Base-by-base conservation (phyloP, 2,888 invertebrate species). In the Steinernema carpocapsae region DNA sequence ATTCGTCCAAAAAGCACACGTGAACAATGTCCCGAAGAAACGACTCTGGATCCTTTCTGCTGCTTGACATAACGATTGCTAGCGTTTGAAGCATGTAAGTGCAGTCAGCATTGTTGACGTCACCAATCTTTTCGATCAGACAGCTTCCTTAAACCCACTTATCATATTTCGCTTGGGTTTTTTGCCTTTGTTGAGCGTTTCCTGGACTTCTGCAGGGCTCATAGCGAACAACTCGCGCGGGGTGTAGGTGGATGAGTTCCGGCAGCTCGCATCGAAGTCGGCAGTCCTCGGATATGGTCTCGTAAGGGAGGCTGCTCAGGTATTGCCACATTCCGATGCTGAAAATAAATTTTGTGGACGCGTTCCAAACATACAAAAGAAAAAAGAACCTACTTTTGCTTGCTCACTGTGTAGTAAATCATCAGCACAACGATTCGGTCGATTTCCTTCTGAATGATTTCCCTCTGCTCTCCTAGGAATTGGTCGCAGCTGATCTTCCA, bases 281-380 rank as follows among this genome's bases (percentile, higher is more conserved):
- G 43, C 84, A 83, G 29, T 77, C 80, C 51, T 86, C 85, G 7
- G 86, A 84, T 14, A 84, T 79, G 0, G 76, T 74, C 12, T 76
- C 81, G 76, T 80, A 87, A 17, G 87, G 87, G 29, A 87, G 77
- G 43, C 82, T 84, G 4, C 86, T 85, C 22, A 87, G 77, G 71
- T 86, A 87, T 75, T 87, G 87, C 79, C 85, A 86, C 19, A 87
- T 72, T 19, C 85, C 87, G 42, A 82, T 75, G 46, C 85, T 85
- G 70, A 52, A 82, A 72, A 7, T 22, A 73, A n/a, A 17, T 29
- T 48, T 14, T 26, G 19, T 26, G 43, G 56, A 73, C n/a, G n/a
- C n/a, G n/a, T n/a, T n/a, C n/a, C n/a, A n/a, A n/a, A n/a, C n/a
- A n/a, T n/a, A n/a, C n/a, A 14, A 74, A 75, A 76, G 26, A 37